Conservation (phyloP, 2,113 vertebrate genomes). For the Pterophyllum scalare region DNA sequence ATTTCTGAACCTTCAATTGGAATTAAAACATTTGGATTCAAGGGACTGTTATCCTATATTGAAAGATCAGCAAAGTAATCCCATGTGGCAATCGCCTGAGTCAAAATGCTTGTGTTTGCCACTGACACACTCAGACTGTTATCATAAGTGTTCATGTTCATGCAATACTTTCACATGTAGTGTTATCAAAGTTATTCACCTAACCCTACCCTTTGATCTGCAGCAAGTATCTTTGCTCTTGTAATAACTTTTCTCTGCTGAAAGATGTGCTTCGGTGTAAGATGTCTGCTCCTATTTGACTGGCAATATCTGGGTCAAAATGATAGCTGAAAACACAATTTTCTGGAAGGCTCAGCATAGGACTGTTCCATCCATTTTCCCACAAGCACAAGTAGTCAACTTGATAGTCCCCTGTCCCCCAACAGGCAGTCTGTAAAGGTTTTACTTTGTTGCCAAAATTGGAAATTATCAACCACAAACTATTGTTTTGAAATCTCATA, state of each 20-base stretch:
- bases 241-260: neutral
- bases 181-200: neutral
- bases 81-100: neutral
- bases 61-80: neutral
- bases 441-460: neutral
- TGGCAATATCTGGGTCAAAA: neutral
- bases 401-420: neutral
- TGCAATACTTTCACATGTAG: neutral
- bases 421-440: neutral
- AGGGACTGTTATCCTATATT: neutral
- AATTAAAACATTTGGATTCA: neutral
- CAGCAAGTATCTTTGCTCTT: neutral
- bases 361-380: neutral
- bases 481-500: neutral
- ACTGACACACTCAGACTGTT: neutral
- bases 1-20: neutral
- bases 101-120: neutral
- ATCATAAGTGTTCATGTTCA: neutral
- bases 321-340: neutral
- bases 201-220: neutral
- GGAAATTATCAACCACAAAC: neutral
- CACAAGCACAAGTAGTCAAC: neutral
- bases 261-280: neutral
- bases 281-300: neutral
- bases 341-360: neutral